Evolutionary conservation across 2,888 invertebrate species (phyloP), one percentile per base, ranked within the genome.

Genomic region (Rhagonycha lutea): DNA sequence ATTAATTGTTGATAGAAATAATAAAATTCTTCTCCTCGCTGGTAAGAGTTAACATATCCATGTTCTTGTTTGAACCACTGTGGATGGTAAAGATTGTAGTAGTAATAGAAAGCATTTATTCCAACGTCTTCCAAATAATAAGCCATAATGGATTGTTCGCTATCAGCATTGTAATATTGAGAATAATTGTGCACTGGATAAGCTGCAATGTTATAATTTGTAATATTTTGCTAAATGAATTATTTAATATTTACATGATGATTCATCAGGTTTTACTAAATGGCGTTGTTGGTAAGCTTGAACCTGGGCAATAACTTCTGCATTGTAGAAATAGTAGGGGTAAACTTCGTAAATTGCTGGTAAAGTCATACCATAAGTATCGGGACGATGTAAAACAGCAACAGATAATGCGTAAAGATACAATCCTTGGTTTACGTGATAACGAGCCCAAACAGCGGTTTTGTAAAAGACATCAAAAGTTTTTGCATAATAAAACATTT

Each of bases 71-170:
- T 89, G 83, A 93, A 88, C 92, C 92, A 94, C 84, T 88, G 89
- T 5, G 94, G 93, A 83, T 91, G 92, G 73, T 91, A 89, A 80
- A 93, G 85, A 80, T 91, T 90, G 79, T 87, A 85, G 84, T 92
- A 90, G 86, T 92, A 92, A 88, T 93, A 93, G 83, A 90, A 91
- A 26, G 91, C 83, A 85, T 93, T 94, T 69, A 94, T 88, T 72
- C 90, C 92, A 73, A 92, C 88, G 85, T 95, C 95, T 83, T 95
- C 93, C 14, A 92, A 92, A 88, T 92, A 94, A 87, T 95, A 95
- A 28, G 90, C 88, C 63, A 95, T 7, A 1, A n/a, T 80, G 5
- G 85, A 83, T 74, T 90, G 89, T 78, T 93, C 92, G 2, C 89
- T 87, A 83, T 90, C 88, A 79, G 91, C 79, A 26, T 90, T 86